These are phyloP conservation scores for Chlorocebus sabaeus DNA, from an alignment of 2,113 vertebrate species.

Conservation along the genomic window DNA sequence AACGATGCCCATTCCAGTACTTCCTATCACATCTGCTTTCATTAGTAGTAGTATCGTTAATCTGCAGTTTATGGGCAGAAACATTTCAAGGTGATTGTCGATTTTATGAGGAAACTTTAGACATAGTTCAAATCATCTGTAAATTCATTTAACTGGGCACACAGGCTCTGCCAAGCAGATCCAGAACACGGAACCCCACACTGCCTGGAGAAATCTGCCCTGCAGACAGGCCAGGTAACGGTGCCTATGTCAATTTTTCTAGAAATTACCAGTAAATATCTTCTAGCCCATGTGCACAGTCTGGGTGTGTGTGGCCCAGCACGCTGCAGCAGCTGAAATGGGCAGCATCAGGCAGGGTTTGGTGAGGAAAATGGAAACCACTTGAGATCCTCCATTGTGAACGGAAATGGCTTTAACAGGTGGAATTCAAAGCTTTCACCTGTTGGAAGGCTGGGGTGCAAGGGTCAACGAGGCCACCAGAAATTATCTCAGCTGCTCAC, in stretches of 20 bases:
- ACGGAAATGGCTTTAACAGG: background rate
- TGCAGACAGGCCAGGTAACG: background rate
- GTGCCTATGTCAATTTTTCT: background rate
- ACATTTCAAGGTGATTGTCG: background rate
- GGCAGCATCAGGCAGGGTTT: rapidly evolving
- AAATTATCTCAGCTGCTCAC: background rate
- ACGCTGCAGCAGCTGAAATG: background rate
- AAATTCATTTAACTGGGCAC: background rate
- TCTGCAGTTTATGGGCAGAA: background rate
- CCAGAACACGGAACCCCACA: background rate
- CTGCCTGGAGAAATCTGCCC: background rate
- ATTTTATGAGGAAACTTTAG: background rate
- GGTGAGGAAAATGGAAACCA: background rate
- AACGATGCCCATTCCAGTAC: background rate
- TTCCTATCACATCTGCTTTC: background rate
- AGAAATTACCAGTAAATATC: background rate
- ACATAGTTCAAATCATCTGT: background rate
- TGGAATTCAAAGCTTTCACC: background rate
- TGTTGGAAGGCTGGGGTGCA: background rate
- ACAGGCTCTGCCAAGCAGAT: background rate
- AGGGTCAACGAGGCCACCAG: background rate
- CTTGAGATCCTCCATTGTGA: background rate
- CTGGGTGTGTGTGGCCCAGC: rapidly evolving
- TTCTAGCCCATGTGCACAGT: rapidly evolving
- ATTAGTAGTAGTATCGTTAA: background rate